These are phyloP conservation scores for Hypothenemus hampei DNA, from an alignment of 1,140 invertebrate species.

Conservation along the genomic window DNA sequence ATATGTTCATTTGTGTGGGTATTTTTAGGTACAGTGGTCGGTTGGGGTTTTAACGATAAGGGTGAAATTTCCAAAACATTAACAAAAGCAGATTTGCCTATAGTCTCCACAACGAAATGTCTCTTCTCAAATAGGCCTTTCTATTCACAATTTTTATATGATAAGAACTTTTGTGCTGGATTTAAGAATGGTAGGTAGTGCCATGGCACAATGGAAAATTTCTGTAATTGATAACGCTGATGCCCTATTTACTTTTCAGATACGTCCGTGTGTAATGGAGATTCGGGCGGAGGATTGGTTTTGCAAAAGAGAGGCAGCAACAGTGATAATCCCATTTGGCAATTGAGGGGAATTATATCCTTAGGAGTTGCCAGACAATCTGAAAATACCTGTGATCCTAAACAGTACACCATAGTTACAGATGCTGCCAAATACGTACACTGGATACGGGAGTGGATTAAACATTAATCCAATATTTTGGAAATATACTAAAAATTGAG, in stretches of 20 bases:
- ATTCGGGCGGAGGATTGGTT: slow-evolving; percentile 57
- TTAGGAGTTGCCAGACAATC: slow-evolving; percentile 49
- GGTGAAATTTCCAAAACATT: slow-evolving; percentile 51
- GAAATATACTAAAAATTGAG: too few relatives aligned
- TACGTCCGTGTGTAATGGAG: slow-evolving; percentile 55
- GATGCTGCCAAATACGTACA: slow-evolving; percentile 52
- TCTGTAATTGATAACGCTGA: too few relatives aligned
- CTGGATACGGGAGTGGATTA: slow-evolving; percentile 46
- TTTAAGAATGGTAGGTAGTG: slow-evolving; percentile 40
- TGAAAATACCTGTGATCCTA: slow-evolving; percentile 48
- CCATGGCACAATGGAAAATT: too few relatives aligned
- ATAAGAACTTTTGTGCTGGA: slow-evolving; percentile 61
- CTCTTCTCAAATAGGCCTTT: slow-evolving; percentile 44
- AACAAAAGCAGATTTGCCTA: slow-evolving; percentile 40
- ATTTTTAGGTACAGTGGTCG: slow-evolving; percentile 53
- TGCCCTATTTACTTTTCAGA: slow-evolving; percentile 40
- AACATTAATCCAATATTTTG: not conserved
- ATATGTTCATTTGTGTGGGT: slow-evolving; percentile 21
- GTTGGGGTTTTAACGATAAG: slow-evolving; percentile 57
- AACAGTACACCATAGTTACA: slow-evolving; percentile 53
- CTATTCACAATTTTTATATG: slow-evolving; percentile 51
- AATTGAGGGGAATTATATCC: slow-evolving; percentile 53
- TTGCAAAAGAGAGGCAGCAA: slow-evolving; percentile 36
- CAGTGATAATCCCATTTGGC: slow-evolving; percentile 43
- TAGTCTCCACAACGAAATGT: slow-evolving; percentile 39